Percentiles rank a stretch among this genome's conserved stretches.
Evolutionary conservation across 2,113 vertebrate species (phyloP).

Genomic region (Archilochus colubris): DNA sequence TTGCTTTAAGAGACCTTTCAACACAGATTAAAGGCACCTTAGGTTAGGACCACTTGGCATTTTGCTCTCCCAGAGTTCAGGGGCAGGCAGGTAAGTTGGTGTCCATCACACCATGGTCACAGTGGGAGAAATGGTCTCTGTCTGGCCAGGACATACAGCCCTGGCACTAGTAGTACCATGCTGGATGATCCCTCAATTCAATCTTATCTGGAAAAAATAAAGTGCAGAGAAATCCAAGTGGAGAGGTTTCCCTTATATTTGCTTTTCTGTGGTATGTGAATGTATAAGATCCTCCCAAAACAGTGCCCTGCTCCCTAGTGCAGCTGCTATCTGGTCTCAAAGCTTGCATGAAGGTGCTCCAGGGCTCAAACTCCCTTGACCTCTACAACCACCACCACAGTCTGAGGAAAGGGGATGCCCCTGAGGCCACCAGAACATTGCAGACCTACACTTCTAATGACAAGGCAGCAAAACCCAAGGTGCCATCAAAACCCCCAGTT

Average conservation of each 20-base stretch:
- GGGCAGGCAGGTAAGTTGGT: neutral
- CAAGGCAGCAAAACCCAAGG: neutral
- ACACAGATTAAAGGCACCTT: neutral
- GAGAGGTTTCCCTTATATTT: neutral
- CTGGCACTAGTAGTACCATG: neutral
- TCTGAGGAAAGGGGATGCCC: neutral
- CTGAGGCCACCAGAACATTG: accelerated
- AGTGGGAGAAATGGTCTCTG: neutral
- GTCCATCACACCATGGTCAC: neutral
- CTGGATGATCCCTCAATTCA: neutral
- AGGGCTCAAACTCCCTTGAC: neutral
- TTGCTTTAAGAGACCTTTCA: neutral
- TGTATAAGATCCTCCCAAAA: neutral
- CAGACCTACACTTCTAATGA: accelerated
- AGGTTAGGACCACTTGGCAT: neutral
- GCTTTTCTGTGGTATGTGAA: neutral
- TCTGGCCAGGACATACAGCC: neutral
- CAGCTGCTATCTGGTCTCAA: neutral
- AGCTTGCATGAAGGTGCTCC: neutral
- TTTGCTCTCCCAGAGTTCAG: neutral
- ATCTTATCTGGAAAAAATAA: neutral
- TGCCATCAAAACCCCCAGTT: neutral
- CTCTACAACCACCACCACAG: neutral
- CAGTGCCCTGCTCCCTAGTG: accelerated
- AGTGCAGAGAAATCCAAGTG: neutral